Evolutionary conservation across 2,888 invertebrate genomes (phyloP).

Genomic region (Leucoptera coffeella): DNA sequence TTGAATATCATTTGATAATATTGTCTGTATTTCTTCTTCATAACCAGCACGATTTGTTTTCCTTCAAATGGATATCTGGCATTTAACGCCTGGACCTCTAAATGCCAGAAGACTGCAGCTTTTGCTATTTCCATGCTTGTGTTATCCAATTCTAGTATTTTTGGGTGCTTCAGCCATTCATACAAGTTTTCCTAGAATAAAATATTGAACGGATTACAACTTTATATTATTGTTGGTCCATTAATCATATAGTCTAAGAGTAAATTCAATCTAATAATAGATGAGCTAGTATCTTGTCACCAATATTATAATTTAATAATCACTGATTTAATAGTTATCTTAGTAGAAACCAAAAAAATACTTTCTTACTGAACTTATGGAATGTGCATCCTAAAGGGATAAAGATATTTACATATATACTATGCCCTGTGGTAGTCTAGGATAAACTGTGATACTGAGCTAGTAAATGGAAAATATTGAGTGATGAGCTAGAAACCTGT

Average conservation of each 20-base stretch:
- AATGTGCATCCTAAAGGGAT: no score
- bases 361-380: no score
- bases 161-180: conserved; percentile 43
- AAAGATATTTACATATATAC: no score
- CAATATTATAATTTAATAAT: conserved; percentile 1
- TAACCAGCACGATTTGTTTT: conserved; percentile 38
- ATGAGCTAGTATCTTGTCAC: not conserved
- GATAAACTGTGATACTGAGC: no score
- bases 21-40: conserved; percentile 43
- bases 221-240: not conserved
- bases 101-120: conserved; percentile 38
- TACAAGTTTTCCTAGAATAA: conserved; percentile 36
- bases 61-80: conserved; percentile 37
- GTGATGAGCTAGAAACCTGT: no score
- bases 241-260: not conserved
- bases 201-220: not conserved
- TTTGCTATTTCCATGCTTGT: conserved; percentile 39
- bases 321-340: not conserved
- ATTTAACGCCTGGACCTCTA: conserved; percentile 20
- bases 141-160: conserved; percentile 33
- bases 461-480: no score
- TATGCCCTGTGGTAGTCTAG: no score
- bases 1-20: conserved; percentile 47
- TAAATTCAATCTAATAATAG: no score
- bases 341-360: no score